Evolutionary conservation across 2,797 vertebrate genomes (phyloP).

Genomic region (Smutsia temminckii): DNA sequence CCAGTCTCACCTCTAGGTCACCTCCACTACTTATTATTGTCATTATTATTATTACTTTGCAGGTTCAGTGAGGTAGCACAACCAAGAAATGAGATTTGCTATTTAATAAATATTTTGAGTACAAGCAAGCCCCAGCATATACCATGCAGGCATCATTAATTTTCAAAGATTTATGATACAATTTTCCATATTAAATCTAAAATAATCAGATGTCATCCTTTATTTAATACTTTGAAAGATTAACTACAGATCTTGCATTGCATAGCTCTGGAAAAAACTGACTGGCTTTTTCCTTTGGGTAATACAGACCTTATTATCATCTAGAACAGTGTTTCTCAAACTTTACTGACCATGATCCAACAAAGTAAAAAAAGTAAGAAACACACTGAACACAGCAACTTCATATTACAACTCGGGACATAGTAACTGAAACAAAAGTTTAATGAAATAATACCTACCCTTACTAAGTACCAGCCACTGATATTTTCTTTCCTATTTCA

Average conservation of each 20-base stretch:
- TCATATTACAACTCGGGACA: constrained; percentile 32
- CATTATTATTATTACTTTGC: constrained; percentile 34
- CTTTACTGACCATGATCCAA: not conserved
- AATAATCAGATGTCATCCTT: constrained; percentile 29
- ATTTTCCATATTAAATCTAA: constrained; percentile 27
- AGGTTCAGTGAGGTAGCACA: not conserved
- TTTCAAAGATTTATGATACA: constrained; percentile 42
- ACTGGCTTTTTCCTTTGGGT: not conserved
- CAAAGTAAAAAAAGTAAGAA: not conserved
- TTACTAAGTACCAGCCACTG: not conserved
- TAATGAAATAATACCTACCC: constrained; percentile 13
- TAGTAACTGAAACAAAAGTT: constrained; percentile 27
- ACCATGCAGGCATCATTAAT: not conserved
- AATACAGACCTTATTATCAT: not conserved
- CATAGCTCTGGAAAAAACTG: not conserved
- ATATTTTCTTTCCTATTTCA: constrained; percentile 18
- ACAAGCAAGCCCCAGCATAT: not conserved
- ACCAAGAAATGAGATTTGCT: constrained; percentile 34
- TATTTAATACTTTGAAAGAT: constrained; percentile 31
- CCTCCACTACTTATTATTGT: not conserved
- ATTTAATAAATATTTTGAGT: constrained; percentile 45
- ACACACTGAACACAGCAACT: not conserved
- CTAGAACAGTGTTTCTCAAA: constrained; percentile 17
- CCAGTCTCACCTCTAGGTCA: not conserved
- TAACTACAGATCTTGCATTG: not conserved